Base-by-base conservation (phyloP, 2,888 invertebrate genomes). In the Machimus rusticus region DNA sequence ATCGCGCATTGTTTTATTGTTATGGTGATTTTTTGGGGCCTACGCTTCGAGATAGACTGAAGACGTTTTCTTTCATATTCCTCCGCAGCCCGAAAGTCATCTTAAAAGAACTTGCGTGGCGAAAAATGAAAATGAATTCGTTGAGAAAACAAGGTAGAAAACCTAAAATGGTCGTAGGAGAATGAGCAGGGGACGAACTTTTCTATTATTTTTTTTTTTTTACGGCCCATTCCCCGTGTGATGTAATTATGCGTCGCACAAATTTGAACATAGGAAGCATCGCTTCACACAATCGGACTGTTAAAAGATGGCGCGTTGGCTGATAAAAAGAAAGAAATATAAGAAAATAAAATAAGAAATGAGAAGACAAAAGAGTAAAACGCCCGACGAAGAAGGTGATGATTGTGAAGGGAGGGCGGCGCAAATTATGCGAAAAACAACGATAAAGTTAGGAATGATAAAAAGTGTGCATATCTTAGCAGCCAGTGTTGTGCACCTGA, bases 1-100 rank as follows among this genome's bases (percentile, higher is more conserved):
- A 85, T 85, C 57, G 85, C 85, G 85, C 85, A 74, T 74, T 74
- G 85, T 82, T 82, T 57, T 37, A 85, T 85, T 85, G 85, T 85
- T 85, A 85, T 74, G 85, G 74, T 85, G 85, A 85, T 85, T 85
- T 81, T 74, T 28, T 12, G 66, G 57, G 74, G 57, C 85, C 85
- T 85, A 85, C 85, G 85, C 85, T 46, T 46, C 4, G 31, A 28
- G 23, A 28, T 23, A 66, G 66, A 23, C 66, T 12, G 23, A 85
- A 46, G 85, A 85, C 74, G 85, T 74, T 28, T 85, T 74, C 46
- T 31, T 74, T 46, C 28, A 74, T 74, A 46, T 28, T 74, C 74
- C 74, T 23, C 51, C 43, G 28, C 43, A 46, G 46, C 74, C 39
- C 79, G 19, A 43, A 19, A 46, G 46, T 23, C 79, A 66, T 66